These are phyloP conservation scores for Nasua narica DNA, from an alignment of 2,797 vertebrate genomes.

Conservation along the genomic window DNA sequence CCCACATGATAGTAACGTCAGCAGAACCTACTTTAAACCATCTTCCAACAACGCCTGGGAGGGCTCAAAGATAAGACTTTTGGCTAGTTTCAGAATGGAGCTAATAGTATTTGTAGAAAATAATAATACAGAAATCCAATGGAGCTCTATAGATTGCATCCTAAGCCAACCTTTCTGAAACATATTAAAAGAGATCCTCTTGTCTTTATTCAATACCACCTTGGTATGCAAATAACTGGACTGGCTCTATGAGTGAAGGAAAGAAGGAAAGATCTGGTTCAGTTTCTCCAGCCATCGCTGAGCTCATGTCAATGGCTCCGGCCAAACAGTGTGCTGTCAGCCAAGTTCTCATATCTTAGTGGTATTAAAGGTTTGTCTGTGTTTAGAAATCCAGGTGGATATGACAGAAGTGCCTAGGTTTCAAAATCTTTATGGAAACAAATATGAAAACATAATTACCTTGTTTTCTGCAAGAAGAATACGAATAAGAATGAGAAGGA, in stretches of 20 bases:
- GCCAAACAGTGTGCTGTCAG: not conserved
- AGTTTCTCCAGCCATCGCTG: not conserved
- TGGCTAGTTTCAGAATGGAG: not conserved
- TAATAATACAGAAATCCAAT: not conserved
- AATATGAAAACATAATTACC: constrained; percentile 31
- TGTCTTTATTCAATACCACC: not conserved
- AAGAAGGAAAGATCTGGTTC: not conserved
- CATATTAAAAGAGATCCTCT: not conserved
- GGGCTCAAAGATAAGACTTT: not conserved
- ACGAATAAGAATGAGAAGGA: not conserved
- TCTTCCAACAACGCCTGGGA: not conserved
- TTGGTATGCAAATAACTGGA: not conserved
- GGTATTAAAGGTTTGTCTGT: not conserved
- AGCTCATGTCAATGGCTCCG: not conserved
- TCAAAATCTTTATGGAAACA: not conserved
- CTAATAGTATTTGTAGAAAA: not conserved
- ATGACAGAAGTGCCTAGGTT: not conserved
- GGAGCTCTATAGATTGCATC: not conserved
- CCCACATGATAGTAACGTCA: accelerated
- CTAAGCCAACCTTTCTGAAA: not conserved
- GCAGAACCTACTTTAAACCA: not conserved
- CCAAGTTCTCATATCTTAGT: not conserved
- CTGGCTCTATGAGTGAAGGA: not conserved
- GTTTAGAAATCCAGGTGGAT: not conserved
- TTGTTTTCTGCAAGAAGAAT: not conserved